Conservation (phyloP, 2,888 invertebrate species). For the Chrysotoxum bicinctum region DNA sequence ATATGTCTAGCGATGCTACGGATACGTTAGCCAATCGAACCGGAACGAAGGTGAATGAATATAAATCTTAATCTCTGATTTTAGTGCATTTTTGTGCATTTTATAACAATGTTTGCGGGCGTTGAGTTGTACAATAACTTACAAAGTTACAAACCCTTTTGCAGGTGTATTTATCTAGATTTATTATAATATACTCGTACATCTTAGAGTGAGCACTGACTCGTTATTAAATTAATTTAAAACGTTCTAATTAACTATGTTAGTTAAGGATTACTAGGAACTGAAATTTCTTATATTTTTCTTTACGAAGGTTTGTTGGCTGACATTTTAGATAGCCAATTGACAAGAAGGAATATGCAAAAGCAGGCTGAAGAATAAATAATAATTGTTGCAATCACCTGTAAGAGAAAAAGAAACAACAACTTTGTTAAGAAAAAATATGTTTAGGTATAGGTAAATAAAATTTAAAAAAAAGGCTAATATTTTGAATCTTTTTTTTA, state of each 20-base stretch:
- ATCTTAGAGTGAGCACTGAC: constrained; percentile 29
- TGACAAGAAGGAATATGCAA: constrained; percentile 74
- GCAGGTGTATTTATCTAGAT: background rate
- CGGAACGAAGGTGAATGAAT: constrained; percentile 52
- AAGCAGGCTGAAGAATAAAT: constrained; percentile 75
- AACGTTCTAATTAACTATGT: background rate
- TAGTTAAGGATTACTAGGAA: background rate
- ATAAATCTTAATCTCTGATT: constrained; percentile 59
- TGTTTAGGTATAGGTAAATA: background rate
- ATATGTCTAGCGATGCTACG: constrained; percentile 38
- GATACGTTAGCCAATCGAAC: constrained; percentile 52
- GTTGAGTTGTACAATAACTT: constrained; percentile 58
- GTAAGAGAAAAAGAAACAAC: constrained; percentile 75
- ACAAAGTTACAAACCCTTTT: background rate
- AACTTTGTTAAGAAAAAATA: constrained; percentile 71
- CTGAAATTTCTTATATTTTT: background rate
- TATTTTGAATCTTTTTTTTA: background rate
- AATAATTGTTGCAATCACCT: constrained; percentile 75
- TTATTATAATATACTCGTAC: constrained; percentile 37
- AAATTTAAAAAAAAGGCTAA: background rate
- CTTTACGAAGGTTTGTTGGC: background rate
- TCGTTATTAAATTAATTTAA: constrained; percentile 49
- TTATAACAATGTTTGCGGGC: constrained; percentile 40
- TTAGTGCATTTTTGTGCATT: constrained; percentile 13
- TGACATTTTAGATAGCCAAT: constrained; percentile 41